Conservation (phyloP, 2,797 vertebrate species). For the Pseudochromis fuscus region DNA sequence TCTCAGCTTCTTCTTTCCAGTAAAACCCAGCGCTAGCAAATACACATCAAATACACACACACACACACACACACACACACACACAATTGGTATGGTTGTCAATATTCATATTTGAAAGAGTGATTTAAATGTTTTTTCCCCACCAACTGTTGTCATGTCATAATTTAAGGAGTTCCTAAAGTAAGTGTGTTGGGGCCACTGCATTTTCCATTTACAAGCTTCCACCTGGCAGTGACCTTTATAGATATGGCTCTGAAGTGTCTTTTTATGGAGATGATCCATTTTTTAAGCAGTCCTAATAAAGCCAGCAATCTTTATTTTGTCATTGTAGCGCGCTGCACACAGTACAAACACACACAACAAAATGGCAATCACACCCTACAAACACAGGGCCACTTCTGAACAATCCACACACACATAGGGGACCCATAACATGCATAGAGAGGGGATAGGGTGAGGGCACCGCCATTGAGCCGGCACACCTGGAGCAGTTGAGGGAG, state of each 20-base stretch:
- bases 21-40: conserved; percentile 89
- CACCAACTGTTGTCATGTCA: not conserved
- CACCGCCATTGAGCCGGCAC: no score
- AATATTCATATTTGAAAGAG: not conserved
- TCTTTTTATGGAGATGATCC: not conserved
- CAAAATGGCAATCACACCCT: no score
- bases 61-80: conserved; percentile 5
- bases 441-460: no score
- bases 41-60: conserved; percentile 48
- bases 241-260: not conserved
- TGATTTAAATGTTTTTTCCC: not conserved
- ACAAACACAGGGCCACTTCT: no score
- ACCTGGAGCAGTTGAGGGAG: no score
- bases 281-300: no score
- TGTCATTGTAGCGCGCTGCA: no score
- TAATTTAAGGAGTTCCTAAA: not conserved
- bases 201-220: not conserved
- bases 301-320: no score
- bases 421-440: no score
- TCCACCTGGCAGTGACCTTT: not conserved
- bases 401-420: no score
- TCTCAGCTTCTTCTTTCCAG: conserved; percentile 93
- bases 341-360: no score
- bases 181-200: not conserved
- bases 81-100: not conserved